Evolutionary conservation across 2,113 vertebrate species (phyloP).

Genomic region (Naja naja): DNA sequence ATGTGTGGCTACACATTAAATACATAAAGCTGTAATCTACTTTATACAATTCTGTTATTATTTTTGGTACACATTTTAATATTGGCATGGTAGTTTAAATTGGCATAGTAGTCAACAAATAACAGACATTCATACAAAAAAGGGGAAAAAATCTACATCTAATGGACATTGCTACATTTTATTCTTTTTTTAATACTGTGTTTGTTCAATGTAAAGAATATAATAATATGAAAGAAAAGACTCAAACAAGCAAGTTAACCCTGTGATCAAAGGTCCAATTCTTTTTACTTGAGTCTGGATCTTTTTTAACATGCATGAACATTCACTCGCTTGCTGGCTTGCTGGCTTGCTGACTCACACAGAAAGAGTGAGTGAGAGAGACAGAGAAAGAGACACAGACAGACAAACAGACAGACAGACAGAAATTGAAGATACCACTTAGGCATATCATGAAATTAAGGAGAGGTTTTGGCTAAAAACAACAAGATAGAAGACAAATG

Average conservation of each 20-base stretch:
- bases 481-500: slow-evolving; percentile 7
- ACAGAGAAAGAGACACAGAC: not conserved
- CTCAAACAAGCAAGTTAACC: not conserved
- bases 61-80: not conserved
- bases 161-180: not conserved
- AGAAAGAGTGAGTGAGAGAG: no score
- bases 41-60: not conserved
- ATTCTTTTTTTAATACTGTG: not conserved
- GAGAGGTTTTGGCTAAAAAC: slow-evolving; percentile 22
- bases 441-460: slow-evolving; percentile 1
- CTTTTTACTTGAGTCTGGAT: not conserved
- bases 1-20: not conserved
- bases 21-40: not conserved
- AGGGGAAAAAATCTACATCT: not conserved
- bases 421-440: not conserved
- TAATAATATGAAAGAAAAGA: not conserved
- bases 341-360: no score
- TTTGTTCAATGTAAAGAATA: not conserved
- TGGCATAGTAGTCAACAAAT: slow-evolving; percentile 20
- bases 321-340: not conserved
- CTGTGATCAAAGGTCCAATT: not conserved
- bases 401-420: not conserved
- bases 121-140: not conserved
- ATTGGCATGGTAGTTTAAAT: slow-evolving; percentile 27
- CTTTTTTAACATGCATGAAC: not conserved